Conservation (phyloP, 2,888 invertebrate genomes). For the Lepidochitona cinerea region DNA sequence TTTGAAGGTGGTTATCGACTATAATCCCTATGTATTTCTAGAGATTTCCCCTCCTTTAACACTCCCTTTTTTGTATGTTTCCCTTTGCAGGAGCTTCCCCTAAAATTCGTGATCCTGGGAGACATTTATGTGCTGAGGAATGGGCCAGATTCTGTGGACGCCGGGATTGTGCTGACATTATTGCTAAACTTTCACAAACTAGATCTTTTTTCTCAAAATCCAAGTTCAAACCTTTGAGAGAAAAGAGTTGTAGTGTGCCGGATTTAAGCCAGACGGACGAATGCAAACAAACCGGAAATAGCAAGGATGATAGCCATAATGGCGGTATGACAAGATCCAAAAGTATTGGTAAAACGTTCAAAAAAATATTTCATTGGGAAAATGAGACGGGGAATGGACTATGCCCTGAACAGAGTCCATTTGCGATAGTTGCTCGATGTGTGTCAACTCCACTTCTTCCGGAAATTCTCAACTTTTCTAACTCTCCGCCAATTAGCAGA, state of each 20-base stretch:
- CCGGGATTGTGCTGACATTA: constrained; percentile 80
- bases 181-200: constrained; percentile 76
- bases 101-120: constrained; percentile 78
- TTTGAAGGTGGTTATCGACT: too few relatives aligned
- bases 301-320: constrained; percentile 19
- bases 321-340: constrained; percentile 30
- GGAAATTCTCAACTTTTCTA: constrained; percentile 33
- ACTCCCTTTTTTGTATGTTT: too few relatives aligned
- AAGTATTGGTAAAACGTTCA: constrained; percentile 44
- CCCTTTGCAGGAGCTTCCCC: constrained; percentile 78
- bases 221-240: constrained; percentile 44
- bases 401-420: constrained; percentile 38
- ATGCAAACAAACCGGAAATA: constrained; percentile 11
- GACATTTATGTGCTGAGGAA: constrained; percentile 80
- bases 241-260: constrained; percentile 77
- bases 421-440: constrained; percentile 55
- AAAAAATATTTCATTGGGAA: constrained; percentile 46
- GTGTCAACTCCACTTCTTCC: constrained; percentile 57
- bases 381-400: constrained; percentile 16
- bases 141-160: constrained; percentile 84
- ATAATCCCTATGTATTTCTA: too few relatives aligned
- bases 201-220: constrained; percentile 59
- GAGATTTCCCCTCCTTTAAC: too few relatives aligned
- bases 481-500: constrained; percentile 30
- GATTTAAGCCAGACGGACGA: constrained; percentile 39